Evolutionary conservation across 2,888 invertebrate species (phyloP).

Genomic region (Xanthia togata): DNA sequence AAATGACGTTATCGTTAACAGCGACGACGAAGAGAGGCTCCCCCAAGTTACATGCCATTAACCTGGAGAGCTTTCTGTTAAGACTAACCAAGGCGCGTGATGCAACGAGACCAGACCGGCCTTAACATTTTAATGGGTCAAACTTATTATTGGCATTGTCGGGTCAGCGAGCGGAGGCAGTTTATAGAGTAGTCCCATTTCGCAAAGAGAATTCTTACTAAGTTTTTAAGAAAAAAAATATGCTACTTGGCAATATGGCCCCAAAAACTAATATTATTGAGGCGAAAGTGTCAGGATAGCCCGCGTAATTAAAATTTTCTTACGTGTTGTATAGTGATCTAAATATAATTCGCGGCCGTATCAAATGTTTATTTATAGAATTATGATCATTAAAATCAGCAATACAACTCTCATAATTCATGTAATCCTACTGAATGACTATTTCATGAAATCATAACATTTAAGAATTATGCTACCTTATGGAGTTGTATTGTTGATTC

Average conservation of each 20-base stretch:
- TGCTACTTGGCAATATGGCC: not conserved
- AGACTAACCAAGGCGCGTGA: constrained; percentile 37
- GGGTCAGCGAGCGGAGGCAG: constrained; percentile 20
- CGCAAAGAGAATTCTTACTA: not conserved
- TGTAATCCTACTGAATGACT: no score
- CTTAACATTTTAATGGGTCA: constrained; percentile 65
- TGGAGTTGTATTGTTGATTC: no score
- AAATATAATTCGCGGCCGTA: no score
- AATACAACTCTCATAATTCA: no score
- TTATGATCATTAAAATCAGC: no score
- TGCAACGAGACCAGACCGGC: constrained; percentile 20
- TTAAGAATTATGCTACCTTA: no score
- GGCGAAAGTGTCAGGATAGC: no score
- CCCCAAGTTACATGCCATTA: constrained; percentile 59
- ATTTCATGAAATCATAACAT: no score
- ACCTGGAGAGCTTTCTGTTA: constrained; percentile 30
- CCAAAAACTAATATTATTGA: not conserved
- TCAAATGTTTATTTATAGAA: no score
- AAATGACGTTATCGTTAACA: not conserved
- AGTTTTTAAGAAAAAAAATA: not conserved
- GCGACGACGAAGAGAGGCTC: constrained; percentile 45
- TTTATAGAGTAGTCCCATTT: constrained; percentile 18
- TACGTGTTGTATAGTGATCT: no score
- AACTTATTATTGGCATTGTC: constrained; percentile 55
- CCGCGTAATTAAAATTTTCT: no score